phyloP scores from a whole-genome alignment of 2,113 vertebrate genomes.

The Corythoichthys haematopterus region DNA sequence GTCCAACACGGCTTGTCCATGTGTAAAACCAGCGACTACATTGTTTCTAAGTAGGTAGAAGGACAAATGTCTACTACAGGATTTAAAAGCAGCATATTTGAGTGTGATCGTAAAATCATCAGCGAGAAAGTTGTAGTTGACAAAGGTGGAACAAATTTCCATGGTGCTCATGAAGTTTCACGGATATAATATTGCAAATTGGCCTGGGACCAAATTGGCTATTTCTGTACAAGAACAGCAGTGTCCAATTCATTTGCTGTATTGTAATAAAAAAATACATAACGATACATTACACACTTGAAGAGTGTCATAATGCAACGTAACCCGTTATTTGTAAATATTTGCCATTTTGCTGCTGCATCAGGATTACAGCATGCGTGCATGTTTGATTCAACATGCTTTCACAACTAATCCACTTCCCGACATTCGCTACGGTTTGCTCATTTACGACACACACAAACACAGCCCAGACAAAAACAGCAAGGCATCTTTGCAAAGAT shows the following conservation, averaged over 20 bases:
- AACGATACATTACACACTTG: neutral
- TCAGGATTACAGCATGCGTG: neutral
- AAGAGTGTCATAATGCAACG: neutral
- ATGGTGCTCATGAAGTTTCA: slow-evolving; percentile 11
- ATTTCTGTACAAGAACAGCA: neutral
- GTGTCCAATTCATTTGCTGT: slow-evolving; percentile 5
- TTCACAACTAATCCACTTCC: slow-evolving; percentile 13
- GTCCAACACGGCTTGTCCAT: neutral
- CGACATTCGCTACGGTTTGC: slow-evolving; percentile 26
- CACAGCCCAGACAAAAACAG: slow-evolving; percentile 20
- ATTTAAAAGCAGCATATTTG: neutral
- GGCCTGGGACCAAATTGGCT: slow-evolving; percentile 9
- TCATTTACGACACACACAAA: slow-evolving; percentile 10
- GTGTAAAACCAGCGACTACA: slow-evolving; percentile 7
- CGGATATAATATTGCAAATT: neutral
- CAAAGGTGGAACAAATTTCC: slow-evolving; percentile 14
- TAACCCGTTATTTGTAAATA: neutral
- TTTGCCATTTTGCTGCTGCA: neutral
- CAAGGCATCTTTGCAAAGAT: slow-evolving; percentile 27
- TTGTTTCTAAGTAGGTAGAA: slow-evolving; percentile 2
- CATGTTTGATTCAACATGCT: slow-evolving; percentile 19
- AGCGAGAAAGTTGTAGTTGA: neutral
- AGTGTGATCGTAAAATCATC: neutral
- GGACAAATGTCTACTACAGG: neutral
- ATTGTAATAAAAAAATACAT: neutral